phyloP scores from a whole-genome alignment of 2,113 vertebrate species.

The Rhinopomastus cyanomelas region DNA sequence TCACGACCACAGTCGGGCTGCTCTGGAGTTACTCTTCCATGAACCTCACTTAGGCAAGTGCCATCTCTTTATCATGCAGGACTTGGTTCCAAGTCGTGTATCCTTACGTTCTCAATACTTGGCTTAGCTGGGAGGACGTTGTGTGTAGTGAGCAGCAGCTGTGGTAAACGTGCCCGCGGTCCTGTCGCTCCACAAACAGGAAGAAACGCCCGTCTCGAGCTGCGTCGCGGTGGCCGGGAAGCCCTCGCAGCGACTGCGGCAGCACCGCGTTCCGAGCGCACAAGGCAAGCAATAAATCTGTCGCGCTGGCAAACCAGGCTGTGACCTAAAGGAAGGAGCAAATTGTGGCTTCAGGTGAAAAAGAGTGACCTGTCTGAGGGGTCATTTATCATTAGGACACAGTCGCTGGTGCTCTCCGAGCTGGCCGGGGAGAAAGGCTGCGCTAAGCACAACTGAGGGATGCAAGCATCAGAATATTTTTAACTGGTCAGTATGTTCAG shows the following conservation, averaged over 20 bases:
- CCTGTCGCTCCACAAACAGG: constrained; percentile 24
- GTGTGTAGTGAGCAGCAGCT: neutral
- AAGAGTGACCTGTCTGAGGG: constrained; percentile 87
- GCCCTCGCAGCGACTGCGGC: constrained; percentile 55
- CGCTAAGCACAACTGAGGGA: constrained; percentile 84
- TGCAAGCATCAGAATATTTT: constrained; percentile 77
- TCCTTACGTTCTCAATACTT: neutral
- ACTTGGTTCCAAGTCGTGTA: too few relatives aligned
- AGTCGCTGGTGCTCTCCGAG: constrained; percentile 82
- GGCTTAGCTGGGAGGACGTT: neutral
- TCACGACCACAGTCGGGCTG: neutral
- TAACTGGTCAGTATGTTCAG: constrained; percentile 77
- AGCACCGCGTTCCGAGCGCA: constrained; percentile 76
- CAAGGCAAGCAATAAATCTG: constrained; percentile 90
- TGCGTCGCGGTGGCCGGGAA: constrained; percentile 48
- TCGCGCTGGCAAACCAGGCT: constrained; percentile 87
- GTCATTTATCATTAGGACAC: constrained; percentile 92
- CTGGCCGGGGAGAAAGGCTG: constrained; percentile 84
- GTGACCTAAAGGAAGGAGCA: constrained; percentile 83
- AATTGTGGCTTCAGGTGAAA: constrained; percentile 89
- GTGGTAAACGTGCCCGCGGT: neutral
- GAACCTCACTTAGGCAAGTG: neutral
- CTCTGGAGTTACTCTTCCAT: neutral
- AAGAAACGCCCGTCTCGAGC: neutral
- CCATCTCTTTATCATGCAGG: neutral